Evolutionary conservation across 2,113 vertebrate species (phyloP).

Genomic region (Lathamus discolor): DNA sequence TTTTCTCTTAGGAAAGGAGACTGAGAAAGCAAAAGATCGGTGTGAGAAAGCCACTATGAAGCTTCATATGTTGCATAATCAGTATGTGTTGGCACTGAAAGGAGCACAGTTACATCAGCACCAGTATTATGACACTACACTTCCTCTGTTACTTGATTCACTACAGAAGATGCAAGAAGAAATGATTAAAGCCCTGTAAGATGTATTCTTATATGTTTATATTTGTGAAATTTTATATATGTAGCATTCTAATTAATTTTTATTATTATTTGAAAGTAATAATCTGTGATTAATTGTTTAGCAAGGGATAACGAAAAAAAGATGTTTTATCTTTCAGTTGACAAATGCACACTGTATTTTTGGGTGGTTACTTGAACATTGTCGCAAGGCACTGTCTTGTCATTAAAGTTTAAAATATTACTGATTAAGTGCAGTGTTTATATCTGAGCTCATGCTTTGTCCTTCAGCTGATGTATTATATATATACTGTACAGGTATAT

Average conservation of each 20-base stretch:
- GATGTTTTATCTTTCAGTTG: background rate
- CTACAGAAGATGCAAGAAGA: conserved; percentile 98
- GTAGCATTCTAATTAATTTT: background rate
- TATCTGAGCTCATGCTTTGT: background rate
- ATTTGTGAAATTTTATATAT: background rate
- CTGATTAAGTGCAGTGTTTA: background rate
- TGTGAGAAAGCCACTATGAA: conserved; percentile 96
- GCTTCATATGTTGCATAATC: conserved; percentile 94
- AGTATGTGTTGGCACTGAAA: conserved; percentile 91
- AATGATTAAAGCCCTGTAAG: conserved; percentile 91
- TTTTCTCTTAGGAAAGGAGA: conserved; percentile 82
- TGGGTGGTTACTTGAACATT: background rate
- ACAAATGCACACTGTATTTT: background rate
- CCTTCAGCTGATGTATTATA: background rate
- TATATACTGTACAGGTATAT: background rate
- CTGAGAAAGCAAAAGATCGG: conserved; percentile 91
- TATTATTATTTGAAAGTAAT: background rate
- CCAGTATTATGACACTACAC: conserved; percentile 83
- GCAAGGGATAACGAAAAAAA: background rate
- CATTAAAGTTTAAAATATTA: background rate
- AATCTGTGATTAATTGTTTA: background rate
- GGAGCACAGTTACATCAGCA: conserved; percentile 92
- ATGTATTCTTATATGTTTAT: background rate
- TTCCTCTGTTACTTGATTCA: conserved; percentile 90
- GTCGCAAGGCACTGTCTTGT: background rate